Base-by-base conservation (phyloP, 2,113 vertebrate species). In the Cisticola juncidis region DNA sequence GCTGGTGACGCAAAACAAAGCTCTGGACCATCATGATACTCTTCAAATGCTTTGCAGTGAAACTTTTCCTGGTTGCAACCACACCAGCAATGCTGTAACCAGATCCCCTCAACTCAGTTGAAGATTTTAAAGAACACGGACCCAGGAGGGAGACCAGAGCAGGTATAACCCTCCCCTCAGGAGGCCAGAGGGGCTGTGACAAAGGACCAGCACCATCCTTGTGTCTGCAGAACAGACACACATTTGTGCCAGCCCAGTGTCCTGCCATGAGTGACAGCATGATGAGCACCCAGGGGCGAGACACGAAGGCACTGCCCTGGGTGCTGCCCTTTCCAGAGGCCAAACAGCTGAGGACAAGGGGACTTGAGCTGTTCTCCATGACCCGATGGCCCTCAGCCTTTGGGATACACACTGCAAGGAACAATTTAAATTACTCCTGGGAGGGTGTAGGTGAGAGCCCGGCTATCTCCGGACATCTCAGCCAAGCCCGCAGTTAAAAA, bases 251-350 rank as follows among this genome's bases (percentile, higher is more conserved):
- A 4, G 44, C 62, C 21, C 45, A 10, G 28, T 17, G 28, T 25
- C 47, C 61, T 35, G 22, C 61, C 42, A 1, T 5, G 0, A 48
- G 18, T 1, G 3, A 47, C 48, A 33, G 8, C 5, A 0, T 5
- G 0, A 19, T 3, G 33, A 86, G 40, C 81, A 38, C 2, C 33
- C 25, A n/a, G 45, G 21, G 33, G 5, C 0, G 1, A 54, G 38
- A 20, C 11, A n/a, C 0, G 0, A 26, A 33, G 12, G 18, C 2
- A 0, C 18, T 21, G 23, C 53, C 19, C 24, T 8, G 8, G 1
- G 1, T 13, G 10, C 35, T 31, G 5, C 68, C 36, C 36, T 35
- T 36, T 51, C 77, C 16, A 17, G 44, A 44, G n/a, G 33, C 5
- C 28, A 26, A 33, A 44, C 5, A 33, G 64, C 50, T 1, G 5